Evolutionary conservation across 2,797 vertebrate genomes (phyloP).

Genomic region (Oryzias sinensis): DNA sequence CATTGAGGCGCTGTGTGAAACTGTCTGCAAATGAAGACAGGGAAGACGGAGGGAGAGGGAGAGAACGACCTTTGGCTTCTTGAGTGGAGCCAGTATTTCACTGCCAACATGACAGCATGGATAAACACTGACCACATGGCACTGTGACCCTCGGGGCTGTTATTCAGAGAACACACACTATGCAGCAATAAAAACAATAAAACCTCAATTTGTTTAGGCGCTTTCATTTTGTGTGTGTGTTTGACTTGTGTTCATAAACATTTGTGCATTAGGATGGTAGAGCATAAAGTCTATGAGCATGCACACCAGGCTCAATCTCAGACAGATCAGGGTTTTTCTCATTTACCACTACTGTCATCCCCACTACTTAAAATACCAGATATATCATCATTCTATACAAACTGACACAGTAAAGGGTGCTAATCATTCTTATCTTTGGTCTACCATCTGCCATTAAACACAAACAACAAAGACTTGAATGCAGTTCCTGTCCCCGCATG

Average conservation of each 20-base stretch:
- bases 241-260: neutral
- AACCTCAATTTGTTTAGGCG: neutral
- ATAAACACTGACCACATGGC: slow-evolving; percentile 48
- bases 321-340: too few relatives aligned
- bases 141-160: slow-evolving; percentile 20
- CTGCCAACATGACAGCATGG: slow-evolving; percentile 47
- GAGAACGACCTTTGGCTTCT: slow-evolving; percentile 13
- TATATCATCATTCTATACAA: too few relatives aligned
- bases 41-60: slow-evolving; percentile 1
- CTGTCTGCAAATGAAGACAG: slow-evolving; percentile 23
- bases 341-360: too few relatives aligned
- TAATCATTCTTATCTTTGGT: too few relatives aligned
- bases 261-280: too few relatives aligned
- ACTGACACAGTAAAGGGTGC: too few relatives aligned
- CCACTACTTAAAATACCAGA: too few relatives aligned
- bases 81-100: slow-evolving; percentile 20
- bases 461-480: too few relatives aligned
- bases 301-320: too few relatives aligned
- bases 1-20: slow-evolving; percentile 14
- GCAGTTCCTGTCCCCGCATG: too few relatives aligned
- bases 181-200: slow-evolving; percentile 3
- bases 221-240: neutral
- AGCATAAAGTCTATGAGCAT: too few relatives aligned
- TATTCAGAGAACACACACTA: slow-evolving; percentile 28
- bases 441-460: too few relatives aligned